Evolutionary conservation across 2,888 invertebrate genomes (phyloP).

Genomic region (Proisotoma minuta): DNA sequence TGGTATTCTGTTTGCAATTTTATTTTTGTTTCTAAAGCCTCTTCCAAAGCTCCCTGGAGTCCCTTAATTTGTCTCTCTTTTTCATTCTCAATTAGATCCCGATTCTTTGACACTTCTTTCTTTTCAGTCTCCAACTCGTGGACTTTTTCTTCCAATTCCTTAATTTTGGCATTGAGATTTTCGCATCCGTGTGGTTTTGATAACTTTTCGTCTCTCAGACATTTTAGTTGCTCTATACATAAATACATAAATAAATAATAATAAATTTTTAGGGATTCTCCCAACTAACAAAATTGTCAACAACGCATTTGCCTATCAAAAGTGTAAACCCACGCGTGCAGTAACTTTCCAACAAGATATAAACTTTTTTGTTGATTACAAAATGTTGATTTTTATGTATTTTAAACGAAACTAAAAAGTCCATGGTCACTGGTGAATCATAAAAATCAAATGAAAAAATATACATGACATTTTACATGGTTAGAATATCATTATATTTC

Average conservation of each 20-base stretch:
- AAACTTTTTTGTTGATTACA: too few relatives aligned
- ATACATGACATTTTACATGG: too few relatives aligned
- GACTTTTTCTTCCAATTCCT: slow-evolving; percentile 53
- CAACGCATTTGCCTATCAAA: too few relatives aligned
- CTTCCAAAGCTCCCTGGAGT: slow-evolving; percentile 58
- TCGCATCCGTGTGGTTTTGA: slow-evolving; percentile 33
- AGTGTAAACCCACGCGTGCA: too few relatives aligned
- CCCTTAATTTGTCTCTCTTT: slow-evolving; percentile 55
- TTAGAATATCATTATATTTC: too few relatives aligned
- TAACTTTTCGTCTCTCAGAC: slow-evolving; percentile 29
- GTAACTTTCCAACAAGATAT: too few relatives aligned
- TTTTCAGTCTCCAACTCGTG: slow-evolving; percentile 46
- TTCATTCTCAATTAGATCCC: slow-evolving; percentile 50
- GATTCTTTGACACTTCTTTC: slow-evolving; percentile 48
- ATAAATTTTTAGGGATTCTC: too few relatives aligned
- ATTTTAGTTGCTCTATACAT: slow-evolving; percentile 38
- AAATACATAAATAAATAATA: slow-evolving; percentile 1
- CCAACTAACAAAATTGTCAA: too few relatives aligned
- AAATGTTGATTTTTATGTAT: too few relatives aligned
- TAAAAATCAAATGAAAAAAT: too few relatives aligned
- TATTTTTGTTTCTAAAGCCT: slow-evolving; percentile 60
- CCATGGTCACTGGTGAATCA: too few relatives aligned
- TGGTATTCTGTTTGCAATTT: slow-evolving; percentile 58
- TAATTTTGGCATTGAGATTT: slow-evolving; percentile 53
- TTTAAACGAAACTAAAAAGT: too few relatives aligned